These are phyloP conservation scores for Colius striatus DNA, from an alignment of 2,113 vertebrate species.

Conservation along the genomic window DNA sequence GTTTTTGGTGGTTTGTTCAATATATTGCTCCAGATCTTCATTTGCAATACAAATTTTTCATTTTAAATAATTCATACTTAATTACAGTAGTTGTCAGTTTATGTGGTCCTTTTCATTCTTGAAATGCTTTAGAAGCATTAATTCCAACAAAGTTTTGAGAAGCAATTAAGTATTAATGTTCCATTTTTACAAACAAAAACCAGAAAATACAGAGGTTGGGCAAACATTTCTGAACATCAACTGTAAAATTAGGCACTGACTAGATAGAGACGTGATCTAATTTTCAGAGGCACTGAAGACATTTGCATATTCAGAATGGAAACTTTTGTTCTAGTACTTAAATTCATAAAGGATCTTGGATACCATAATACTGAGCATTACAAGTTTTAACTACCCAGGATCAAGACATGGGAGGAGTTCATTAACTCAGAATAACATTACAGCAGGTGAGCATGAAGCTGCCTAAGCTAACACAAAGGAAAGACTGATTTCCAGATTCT, in stretches of 20 bases:
- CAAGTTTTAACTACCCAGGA: slow-evolving; percentile 13
- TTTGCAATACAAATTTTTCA: slow-evolving; percentile 69
- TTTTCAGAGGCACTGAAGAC: slow-evolving; percentile 60
- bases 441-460: slow-evolving; percentile 34
- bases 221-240: slow-evolving; percentile 67
- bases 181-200: slow-evolving; percentile 60
- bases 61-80: slow-evolving; percentile 69
- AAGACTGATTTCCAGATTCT: slow-evolving; percentile 28
- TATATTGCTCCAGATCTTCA: slow-evolving; percentile 57
- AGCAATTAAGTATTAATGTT: slow-evolving; percentile 67
- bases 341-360: slow-evolving; percentile 48
- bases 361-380: slow-evolving; percentile 24
- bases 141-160: slow-evolving; percentile 68
- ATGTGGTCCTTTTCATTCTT: slow-evolving; percentile 70
- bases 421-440: slow-evolving; percentile 19
- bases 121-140: slow-evolving; percentile 69
- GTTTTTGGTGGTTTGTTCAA: slow-evolving; percentile 59
- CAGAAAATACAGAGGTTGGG: slow-evolving; percentile 67
- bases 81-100: slow-evolving; percentile 68
- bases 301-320: slow-evolving; percentile 63
- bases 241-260: slow-evolving; percentile 68
- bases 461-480: not conserved
- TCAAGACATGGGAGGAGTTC: slow-evolving; percentile 25
- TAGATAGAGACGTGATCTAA: slow-evolving; percentile 54
- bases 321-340: slow-evolving; percentile 48